These are phyloP conservation scores for Ferrisia virgata DNA, from an alignment of 2,888 invertebrate species.

Conservation along the genomic window DNA sequence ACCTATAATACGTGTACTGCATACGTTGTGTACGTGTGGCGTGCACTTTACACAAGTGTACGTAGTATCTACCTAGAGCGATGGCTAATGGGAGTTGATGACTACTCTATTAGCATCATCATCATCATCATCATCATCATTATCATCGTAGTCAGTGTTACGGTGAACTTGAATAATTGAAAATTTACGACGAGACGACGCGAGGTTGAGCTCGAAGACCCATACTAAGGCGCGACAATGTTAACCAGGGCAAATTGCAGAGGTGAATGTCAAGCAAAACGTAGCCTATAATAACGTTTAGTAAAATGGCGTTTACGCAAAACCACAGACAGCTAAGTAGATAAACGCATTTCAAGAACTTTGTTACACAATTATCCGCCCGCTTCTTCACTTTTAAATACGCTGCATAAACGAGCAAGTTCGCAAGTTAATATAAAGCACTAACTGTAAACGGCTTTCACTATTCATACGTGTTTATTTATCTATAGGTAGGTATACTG, in stretches of 20 bases:
- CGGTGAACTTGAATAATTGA: too few species aligned
- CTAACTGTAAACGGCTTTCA: slow-evolving; percentile 37
- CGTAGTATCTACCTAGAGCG: too few species aligned
- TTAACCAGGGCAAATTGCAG: not conserved
- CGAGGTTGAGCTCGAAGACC: not conserved
- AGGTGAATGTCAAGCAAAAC: slow-evolving; percentile 6
- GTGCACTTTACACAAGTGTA: too few species aligned
- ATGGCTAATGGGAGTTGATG: too few species aligned
- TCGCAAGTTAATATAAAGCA: not conserved
- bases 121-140: too few species aligned
- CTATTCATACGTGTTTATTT: slow-evolving; percentile 31
- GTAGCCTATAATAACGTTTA: not conserved
- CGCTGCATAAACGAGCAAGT: not conserved
- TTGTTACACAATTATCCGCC: slow-evolving; percentile 3
- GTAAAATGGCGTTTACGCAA: not conserved
- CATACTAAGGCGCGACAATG: not conserved
- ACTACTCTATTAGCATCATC: too few species aligned
- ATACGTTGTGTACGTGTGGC: too few species aligned
- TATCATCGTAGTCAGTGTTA: too few species aligned
- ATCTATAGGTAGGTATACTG: too few species aligned
- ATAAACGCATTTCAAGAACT: not conserved
- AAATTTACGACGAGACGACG: too few species aligned
- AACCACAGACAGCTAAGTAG: not conserved
- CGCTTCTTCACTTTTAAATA: not conserved
- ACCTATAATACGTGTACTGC: too few species aligned